Base-by-base conservation (phyloP, 2,888 invertebrate species). In the Polymixis flavicincta region DNA sequence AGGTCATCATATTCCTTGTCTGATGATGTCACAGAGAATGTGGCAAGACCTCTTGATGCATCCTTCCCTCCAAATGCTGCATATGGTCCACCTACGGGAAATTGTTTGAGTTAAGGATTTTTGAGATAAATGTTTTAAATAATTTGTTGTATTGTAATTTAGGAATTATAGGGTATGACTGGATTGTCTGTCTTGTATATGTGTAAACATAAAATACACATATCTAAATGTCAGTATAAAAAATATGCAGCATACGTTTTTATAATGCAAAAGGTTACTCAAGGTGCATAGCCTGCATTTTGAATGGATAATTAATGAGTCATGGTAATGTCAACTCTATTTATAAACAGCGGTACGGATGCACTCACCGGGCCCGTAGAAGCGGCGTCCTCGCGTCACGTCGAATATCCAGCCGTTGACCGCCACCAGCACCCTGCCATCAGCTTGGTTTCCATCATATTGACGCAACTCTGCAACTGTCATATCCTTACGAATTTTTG, bases 321-420 rank as follows among this genome's bases (percentile, higher is more conserved):
- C 87, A 87, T 84, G 72, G 87, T 84, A 85, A 87, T 90, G 91
- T 91, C 90, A 90, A 88, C 81, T 91, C 94, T 95, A 95, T 95
- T 93, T 92, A 93, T 96, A 95, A 93, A 92, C 88, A 87, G 69
- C 78, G 70, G 84, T 80, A 81, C 86, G 78, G 68, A 89, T 92
- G 90, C 90, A 94, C 94, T 93, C 96, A 99, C 99, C 99, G 95
- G 99, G 99, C 37, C 99, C 99, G 95, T 99, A 99, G 94, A 99
- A 99, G 83, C 97, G 97, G 91, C 98, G 98, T 78, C 99, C 99
- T 92, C 97, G 97, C 60, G 99, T 99, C 85, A 98, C 99, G 96
- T 99, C 99, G 95, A 99, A 99, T 70, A 99, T 98, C 96, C 98
- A 99, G 45, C 99, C 99, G 94, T 99, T 99, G 71, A 99, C 98